Percentiles rank a stretch among this genome's conserved stretches.
These are phyloP conservation scores for Lophura nycthemera DNA, from an alignment of 2,113 vertebrate genomes.

Conservation along the genomic window DNA sequence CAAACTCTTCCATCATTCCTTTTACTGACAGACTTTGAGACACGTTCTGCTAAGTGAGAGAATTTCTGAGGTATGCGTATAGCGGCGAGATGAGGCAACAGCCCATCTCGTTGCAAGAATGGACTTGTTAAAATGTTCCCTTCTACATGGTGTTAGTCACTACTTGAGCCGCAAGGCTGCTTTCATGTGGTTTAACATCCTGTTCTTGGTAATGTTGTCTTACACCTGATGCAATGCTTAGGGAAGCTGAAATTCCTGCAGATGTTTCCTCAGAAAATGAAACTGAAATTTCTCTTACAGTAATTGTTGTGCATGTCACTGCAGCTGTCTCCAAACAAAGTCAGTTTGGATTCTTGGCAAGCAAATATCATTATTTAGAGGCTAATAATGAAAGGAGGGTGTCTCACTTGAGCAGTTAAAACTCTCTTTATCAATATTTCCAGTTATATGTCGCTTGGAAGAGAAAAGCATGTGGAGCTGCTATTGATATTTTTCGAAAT, in stretches of 20 bases:
- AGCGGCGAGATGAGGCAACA: slow-evolving; percentile 22
- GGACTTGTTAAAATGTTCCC: slow-evolving; percentile 36
- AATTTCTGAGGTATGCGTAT: not conserved
- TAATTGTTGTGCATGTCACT: not conserved
- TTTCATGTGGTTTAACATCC: slow-evolving; percentile 60
- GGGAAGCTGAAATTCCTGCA: slow-evolving; percentile 51
- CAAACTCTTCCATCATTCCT: not conserved
- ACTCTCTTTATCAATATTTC: not conserved
- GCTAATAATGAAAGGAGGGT: not conserved
- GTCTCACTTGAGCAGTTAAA: not conserved
- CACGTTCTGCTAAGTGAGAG: slow-evolving; percentile 42
- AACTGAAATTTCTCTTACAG: slow-evolving; percentile 27
- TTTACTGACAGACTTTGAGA: slow-evolving; percentile 19
- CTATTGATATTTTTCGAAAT: not conserved
- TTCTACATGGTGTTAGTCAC: slow-evolving; percentile 43
- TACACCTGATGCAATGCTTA: not conserved
- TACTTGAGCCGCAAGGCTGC: not conserved
- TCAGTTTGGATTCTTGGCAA: not conserved
- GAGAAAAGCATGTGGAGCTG: not conserved
- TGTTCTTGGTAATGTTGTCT: slow-evolving; percentile 29
- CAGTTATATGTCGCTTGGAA: not conserved
- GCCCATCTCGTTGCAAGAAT: slow-evolving; percentile 21
- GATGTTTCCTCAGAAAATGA: slow-evolving; percentile 64
- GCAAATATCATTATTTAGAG: not conserved
- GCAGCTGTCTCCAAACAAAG: not conserved